These are phyloP conservation scores for Centroberyx gerrardi DNA, from an alignment of 2,797 vertebrate genomes.

Conservation along the genomic window DNA sequence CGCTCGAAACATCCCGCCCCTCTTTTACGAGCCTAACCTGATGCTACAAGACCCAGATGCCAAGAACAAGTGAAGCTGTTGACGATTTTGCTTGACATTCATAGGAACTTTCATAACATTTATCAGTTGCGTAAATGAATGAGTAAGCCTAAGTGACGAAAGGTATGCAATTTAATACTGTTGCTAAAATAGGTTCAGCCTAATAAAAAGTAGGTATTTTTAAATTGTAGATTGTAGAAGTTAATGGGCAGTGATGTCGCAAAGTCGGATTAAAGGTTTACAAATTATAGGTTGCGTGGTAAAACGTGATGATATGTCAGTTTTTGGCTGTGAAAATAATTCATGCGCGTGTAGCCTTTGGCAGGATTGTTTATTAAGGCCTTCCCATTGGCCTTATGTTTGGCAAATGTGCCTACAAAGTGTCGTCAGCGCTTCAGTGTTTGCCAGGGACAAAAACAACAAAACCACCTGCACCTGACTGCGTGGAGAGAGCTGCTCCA, in stretches of 20 bases:
- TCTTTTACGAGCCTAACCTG: slow-evolving; percentile 20
- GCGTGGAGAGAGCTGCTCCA: slow-evolving; percentile 17
- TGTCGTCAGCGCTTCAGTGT: slow-evolving; percentile 21
- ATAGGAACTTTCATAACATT: background rate
- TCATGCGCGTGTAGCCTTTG: background rate
- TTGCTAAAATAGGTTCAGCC: too few relatives aligned
- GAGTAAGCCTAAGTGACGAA: background rate
- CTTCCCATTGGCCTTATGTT: slow-evolving; percentile 22
- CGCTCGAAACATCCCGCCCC: slow-evolving; percentile 55
- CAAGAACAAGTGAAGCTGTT: slow-evolving; percentile 31
- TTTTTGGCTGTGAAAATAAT: background rate
- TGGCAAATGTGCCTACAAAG: slow-evolving; percentile 16
- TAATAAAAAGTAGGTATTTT: background rate
- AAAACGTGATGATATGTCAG: background rate
- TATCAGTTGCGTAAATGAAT: background rate
- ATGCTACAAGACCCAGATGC: slow-evolving; percentile 15
- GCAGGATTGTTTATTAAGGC: slow-evolving; percentile 4
- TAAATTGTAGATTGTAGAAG: background rate
- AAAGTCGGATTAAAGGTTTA: background rate
- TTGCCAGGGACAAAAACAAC: slow-evolving; percentile 53
- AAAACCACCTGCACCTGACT: slow-evolving; percentile 57
- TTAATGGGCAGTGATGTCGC: background rate
- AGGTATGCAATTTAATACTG: too few relatives aligned
- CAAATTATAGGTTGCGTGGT: background rate
- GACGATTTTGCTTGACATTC: background rate